Conservation (phyloP, 2,113 vertebrate species). For the Corythornis madagascariensis region DNA sequence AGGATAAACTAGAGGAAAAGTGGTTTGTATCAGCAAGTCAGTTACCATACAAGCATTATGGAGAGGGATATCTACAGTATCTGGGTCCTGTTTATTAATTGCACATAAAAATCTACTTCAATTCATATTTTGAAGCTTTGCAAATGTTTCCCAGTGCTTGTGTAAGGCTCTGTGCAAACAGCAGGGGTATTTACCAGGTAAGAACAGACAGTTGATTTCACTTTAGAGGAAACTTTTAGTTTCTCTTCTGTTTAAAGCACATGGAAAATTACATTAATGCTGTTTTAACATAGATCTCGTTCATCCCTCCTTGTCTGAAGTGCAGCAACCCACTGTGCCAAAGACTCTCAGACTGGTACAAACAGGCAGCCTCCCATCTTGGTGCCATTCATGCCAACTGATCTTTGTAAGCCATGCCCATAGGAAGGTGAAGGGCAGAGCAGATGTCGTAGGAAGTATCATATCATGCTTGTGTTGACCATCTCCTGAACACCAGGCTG, state of each 20-base stretch:
- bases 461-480: conserved; percentile 27
- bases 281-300: not conserved
- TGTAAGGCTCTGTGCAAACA: not conserved
- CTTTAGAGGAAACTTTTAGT: not conserved
- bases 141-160: not conserved
- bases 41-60: not conserved
- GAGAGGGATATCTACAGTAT: not conserved
- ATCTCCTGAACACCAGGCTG: conserved; percentile 5
- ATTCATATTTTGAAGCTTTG: not conserved
- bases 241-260: not conserved
- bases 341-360: not conserved
- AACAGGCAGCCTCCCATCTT: not conserved
- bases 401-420: not conserved
- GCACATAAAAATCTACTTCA: not conserved
- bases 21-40: not conserved
- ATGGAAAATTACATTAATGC: not conserved
- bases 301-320: not conserved
- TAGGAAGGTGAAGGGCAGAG: conserved; percentile 40
- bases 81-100: not conserved
- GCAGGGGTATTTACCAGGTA: not conserved
- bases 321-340: not conserved
- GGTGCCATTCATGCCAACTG: not conserved
- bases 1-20: not conserved
- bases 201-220: not conserved
- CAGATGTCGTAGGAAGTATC: conserved; percentile 26